phyloP scores from a whole-genome alignment of 2,888 invertebrate genomes.

The Mylabris sibirica region DNA sequence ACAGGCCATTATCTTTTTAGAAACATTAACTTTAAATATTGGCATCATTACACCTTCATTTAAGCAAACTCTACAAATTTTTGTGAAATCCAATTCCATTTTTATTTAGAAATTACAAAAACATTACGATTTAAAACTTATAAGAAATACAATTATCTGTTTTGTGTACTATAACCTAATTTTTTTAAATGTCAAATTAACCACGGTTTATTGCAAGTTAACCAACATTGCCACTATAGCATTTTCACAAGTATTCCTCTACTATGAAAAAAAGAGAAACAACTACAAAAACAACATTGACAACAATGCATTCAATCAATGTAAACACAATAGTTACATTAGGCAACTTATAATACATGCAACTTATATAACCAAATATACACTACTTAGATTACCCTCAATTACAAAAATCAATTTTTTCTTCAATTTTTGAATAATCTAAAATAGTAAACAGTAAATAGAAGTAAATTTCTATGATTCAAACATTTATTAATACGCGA shows the following conservation, averaged over 20 bases:
- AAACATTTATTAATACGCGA: not conserved
- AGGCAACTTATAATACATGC: not conserved
- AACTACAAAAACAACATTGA: not conserved
- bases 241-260: not conserved
- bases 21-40: conserved; percentile 61
- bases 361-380: not conserved
- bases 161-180: conserved; percentile 5
- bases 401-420: not conserved
- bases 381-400: not conserved
- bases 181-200: conserved; percentile 1
- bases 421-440: not conserved
- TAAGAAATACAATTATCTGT: not conserved
- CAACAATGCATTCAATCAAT: not conserved
- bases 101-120: conserved; percentile 18
- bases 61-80: conserved; percentile 61
- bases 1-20: conserved; percentile 62
- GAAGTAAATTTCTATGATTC: not conserved
- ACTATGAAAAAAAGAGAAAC: not conserved
- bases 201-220: not conserved
- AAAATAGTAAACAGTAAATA: not conserved
- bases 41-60: conserved; percentile 60
- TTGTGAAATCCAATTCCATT: conserved; percentile 56
- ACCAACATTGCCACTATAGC: not conserved
- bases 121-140: not conserved
- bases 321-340: not conserved